Evolutionary conservation across 2,888 invertebrate genomes (phyloP), one percentile per base, ranked within the genome.

Genomic region (Trisateles emortualis): DNA sequence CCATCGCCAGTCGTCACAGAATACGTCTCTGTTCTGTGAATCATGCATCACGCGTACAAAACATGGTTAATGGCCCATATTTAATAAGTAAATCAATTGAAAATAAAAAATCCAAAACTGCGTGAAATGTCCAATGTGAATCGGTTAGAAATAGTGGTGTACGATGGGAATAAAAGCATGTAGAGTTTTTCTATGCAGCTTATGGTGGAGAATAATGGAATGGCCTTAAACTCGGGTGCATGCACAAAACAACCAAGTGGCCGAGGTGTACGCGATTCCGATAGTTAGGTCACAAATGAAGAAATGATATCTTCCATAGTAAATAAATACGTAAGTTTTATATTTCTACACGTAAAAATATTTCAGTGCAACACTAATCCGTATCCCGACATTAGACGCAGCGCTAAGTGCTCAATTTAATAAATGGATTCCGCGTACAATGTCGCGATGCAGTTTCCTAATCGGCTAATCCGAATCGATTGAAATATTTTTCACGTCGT

Each of bases 51-150:
- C 83, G 87, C 86, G 87, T 89, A 88, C 87, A 88, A 85, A 81
- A 78, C 59, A 81, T 76, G 83, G 82, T 86, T 83, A 83, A 86
- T 85, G 81, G 84, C 90, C 88, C 87, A 86, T 88, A 87, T 81
- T 79, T 86, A 85, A 87, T 92, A 91, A 90, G 90, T 87, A 86
- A 89, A 88, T 87, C 88, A 88, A 88, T 86, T 87, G 80, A 87
- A 75, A 78, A 72, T 76, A 80, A 78, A 33, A 79, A 49, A 63
- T 54, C 75, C 85, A 79, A 72, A 42, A 81, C 73, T 75, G 81
- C 81, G 86, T 80, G 81, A 81, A 82, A 81, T 85, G 87, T 88
- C 87, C 88, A 84, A 72, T 75, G 77, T 76, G 79, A 80, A 59
- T 82, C 79, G 57, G 64, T 65, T 47, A 60, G 54, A 65, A 62